Evolutionary conservation across 2,113 vertebrate species (phyloP).

Genomic region (Zapus hudsonius): DNA sequence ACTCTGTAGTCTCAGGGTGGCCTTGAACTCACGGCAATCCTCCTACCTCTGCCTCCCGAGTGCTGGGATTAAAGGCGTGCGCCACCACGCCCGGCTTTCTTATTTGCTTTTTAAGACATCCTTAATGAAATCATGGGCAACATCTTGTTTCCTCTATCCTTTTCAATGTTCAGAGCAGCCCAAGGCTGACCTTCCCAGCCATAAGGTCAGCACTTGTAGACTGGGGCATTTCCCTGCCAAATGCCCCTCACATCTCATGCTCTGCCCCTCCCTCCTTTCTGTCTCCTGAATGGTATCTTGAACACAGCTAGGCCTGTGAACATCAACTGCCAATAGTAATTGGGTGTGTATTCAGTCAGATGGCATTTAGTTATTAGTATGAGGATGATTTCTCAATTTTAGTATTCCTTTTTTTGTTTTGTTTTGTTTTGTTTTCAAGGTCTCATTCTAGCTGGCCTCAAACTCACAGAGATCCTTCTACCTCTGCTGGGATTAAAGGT

Average conservation of each 20-base stretch:
- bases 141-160: slow-evolving; percentile 23
- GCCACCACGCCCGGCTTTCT: background rate
- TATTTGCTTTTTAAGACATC: slow-evolving; percentile 7
- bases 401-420: background rate
- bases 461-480: no score
- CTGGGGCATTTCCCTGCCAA: background rate
- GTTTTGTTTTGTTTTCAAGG: no score
- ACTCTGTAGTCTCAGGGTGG: no score
- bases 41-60: no score
- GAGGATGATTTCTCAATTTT: background rate
- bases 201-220: background rate
- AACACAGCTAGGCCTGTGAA: slow-evolving; percentile 1
- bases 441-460: no score
- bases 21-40: no score
- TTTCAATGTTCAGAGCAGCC: background rate
- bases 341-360: background rate
- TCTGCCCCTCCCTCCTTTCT: background rate
- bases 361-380: background rate
- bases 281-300: background rate
- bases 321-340: background rate
- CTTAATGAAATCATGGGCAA: slow-evolving; percentile 24
- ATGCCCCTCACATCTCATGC: background rate
- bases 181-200: slow-evolving; percentile 9
- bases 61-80: no score
- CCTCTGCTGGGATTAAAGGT: no score